Evolutionary conservation across 2,113 vertebrate genomes (phyloP).

Genomic region (Danionella cerebrum): DNA sequence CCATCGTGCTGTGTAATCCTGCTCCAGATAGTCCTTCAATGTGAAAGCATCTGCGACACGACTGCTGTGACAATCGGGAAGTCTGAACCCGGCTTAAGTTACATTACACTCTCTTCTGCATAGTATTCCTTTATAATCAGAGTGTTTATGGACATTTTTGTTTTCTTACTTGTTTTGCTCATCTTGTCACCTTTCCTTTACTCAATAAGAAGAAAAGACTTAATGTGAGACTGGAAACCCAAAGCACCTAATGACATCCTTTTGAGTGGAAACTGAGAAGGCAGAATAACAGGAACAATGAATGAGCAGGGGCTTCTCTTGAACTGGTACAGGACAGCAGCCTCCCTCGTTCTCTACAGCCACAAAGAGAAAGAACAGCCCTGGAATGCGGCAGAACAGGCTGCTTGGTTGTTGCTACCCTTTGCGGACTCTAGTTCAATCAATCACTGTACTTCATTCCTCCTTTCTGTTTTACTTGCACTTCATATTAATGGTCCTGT

Average conservation of each 20-base stretch:
- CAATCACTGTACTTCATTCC: too few species aligned
- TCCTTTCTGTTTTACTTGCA: too few species aligned
- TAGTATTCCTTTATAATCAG: background rate
- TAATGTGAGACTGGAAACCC: background rate
- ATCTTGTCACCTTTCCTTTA: background rate
- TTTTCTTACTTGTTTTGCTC: too few species aligned
- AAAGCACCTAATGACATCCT: background rate
- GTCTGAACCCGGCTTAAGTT: too few species aligned
- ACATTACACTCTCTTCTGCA: too few species aligned
- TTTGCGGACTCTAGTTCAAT: background rate
- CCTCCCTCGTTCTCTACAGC: background rate
- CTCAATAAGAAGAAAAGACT: background rate
- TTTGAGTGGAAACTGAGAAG: background rate
- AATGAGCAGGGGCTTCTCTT: background rate
- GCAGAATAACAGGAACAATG: background rate
- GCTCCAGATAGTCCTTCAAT: too few species aligned
- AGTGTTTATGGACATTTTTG: too few species aligned
- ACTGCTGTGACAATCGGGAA: too few species aligned
- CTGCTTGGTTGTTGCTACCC: background rate
- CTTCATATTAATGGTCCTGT: background rate
- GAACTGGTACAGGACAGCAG: background rate
- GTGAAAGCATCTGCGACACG: too few species aligned
- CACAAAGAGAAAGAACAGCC: background rate
- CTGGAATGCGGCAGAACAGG: conserved; percentile 8
- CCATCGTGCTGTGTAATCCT: too few species aligned